Percentiles rank a stretch among this genome's conserved stretches.
Conservation (phyloP, 1,140 invertebrate genomes). For the Drosophila leontia region DNA sequence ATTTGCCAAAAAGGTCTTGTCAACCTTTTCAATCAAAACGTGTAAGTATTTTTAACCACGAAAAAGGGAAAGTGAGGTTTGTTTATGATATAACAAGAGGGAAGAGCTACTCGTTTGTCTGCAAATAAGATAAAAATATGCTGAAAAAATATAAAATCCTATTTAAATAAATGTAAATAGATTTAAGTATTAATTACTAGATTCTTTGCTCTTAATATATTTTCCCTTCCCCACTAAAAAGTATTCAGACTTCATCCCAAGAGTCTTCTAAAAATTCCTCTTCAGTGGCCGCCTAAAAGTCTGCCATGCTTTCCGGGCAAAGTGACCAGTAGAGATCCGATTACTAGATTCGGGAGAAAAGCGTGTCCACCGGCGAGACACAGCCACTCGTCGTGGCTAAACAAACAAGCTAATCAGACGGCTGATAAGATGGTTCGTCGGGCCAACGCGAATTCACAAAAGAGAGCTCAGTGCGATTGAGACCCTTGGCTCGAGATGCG, state of each 20-base stretch:
- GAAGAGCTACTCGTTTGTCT: no score
- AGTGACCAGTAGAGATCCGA: neutral
- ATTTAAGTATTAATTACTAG: neutral
- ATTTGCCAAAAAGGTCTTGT: conserved; percentile 47
- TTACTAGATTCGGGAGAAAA: conserved; percentile 1
- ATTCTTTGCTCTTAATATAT: neutral
- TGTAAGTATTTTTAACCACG: conserved; percentile 1
- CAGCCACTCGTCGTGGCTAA: conserved; percentile 4
- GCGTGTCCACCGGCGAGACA: conserved; percentile 3
- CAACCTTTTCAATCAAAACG: conserved; percentile 36
- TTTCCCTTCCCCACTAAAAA: neutral
- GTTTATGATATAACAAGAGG: neutral
- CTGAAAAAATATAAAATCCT: no score
- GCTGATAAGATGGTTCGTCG: conserved; percentile 37
- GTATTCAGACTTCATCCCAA: neutral
- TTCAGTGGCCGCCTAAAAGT: conserved; percentile 8
- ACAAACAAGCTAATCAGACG: conserved; percentile 35
- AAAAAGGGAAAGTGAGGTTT: neutral
- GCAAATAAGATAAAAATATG: no score
- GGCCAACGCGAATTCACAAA: neutral
- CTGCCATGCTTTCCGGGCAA: neutral
- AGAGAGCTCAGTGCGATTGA: conserved; percentile 28
- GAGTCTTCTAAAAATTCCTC: neutral
- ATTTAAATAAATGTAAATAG: neutral
- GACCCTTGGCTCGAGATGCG: conserved; percentile 36